Conservation (phyloP, 2,797 vertebrate species). For the Chelonia mydas region DNA sequence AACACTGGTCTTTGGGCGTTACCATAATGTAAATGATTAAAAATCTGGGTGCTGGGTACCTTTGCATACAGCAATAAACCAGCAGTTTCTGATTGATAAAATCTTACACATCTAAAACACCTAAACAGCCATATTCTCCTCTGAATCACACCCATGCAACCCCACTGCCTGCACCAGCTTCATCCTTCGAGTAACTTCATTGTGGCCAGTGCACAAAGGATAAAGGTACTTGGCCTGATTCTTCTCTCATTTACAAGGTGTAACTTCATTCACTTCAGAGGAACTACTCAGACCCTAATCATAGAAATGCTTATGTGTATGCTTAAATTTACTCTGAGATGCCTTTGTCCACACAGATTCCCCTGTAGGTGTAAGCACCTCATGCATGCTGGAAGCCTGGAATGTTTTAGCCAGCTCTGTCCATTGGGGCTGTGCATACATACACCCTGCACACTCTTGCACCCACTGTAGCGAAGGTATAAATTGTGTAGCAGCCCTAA, state of each 20-base stretch:
- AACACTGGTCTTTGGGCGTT: background rate
- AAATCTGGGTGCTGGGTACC: background rate
- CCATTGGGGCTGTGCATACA: no score
- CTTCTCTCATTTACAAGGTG: background rate
- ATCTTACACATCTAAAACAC: background rate
- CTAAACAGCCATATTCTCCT: background rate
- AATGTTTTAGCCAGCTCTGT: background rate
- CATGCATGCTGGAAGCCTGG: background rate
- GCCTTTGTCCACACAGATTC: background rate
- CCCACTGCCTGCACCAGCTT: no score
- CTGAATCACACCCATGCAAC: background rate
- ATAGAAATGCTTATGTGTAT: background rate
- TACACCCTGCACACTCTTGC: background rate
- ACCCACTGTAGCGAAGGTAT: background rate
- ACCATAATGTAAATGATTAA: background rate
- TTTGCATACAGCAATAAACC: background rate
- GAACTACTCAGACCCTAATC: background rate
- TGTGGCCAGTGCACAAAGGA: background rate
- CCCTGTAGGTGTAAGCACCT: background rate
- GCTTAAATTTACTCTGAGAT: background rate
- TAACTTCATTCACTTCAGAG: background rate
- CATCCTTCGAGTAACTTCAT: background rate
- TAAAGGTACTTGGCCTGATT: background rate
- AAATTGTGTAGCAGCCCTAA: background rate
- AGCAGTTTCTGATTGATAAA: background rate